phyloP scores from a whole-genome alignment of 2,888 invertebrate species.

The Ophioninae sp. region DNA sequence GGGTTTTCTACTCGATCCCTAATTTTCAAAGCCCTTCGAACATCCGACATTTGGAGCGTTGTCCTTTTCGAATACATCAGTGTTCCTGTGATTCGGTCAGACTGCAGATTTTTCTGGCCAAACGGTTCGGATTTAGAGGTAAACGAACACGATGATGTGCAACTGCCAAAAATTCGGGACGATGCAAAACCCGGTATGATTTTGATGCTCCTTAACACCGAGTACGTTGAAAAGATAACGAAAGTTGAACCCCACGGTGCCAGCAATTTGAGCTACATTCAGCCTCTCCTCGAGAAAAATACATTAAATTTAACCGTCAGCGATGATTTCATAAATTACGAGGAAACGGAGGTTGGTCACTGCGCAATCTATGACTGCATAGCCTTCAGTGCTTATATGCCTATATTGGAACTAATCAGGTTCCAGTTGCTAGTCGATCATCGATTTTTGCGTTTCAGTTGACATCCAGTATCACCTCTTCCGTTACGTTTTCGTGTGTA shows the following conservation, averaged over 20 bases:
- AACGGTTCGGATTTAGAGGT: conserved; percentile 46
- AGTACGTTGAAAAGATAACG: conserved; percentile 25
- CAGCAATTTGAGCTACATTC: conserved; percentile 27
- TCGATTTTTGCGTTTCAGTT: conserved; percentile 45
- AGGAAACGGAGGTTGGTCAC: conserved; percentile 62
- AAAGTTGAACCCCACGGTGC: background rate
- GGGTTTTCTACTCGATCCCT: no score
- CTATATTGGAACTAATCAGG: no score
- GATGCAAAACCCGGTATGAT: conserved; percentile 38
- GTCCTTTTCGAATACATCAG: background rate
- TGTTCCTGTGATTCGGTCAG: conserved; percentile 17
- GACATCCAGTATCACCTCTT: conserved; percentile 22
- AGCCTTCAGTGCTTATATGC: no score
- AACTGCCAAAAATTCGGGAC: conserved; percentile 46
- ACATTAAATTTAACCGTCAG: conserved; percentile 53
- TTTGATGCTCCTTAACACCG: conserved; percentile 32
- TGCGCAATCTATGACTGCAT: background rate
- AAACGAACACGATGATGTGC: background rate
- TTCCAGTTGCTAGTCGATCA: background rate
- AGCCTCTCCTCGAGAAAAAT: conserved; percentile 8
- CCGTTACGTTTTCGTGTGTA: conserved; percentile 49
- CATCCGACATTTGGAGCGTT: no score
- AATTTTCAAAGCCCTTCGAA: no score
- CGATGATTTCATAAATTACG: conserved; percentile 62
- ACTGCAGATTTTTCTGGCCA: conserved; percentile 51